These are phyloP conservation scores for Marisa cornuarietis DNA, from an alignment of 1,140 invertebrate species.

Conservation along the genomic window DNA sequence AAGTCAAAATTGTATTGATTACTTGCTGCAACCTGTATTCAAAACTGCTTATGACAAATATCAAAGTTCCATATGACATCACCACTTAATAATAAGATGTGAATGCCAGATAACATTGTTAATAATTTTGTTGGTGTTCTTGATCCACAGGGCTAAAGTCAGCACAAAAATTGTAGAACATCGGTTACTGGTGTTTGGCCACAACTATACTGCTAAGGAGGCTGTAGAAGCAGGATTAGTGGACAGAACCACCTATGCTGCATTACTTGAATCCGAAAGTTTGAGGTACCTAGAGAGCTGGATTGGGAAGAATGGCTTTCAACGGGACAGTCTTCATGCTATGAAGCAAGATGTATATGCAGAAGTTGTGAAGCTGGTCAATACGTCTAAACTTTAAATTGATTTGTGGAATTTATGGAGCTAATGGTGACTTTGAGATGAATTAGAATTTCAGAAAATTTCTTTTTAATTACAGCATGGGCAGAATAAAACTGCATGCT, in stretches of 20 bases:
- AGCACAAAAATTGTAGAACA: background rate
- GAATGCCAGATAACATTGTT: no score
- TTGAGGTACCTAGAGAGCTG: background rate
- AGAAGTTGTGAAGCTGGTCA: background rate
- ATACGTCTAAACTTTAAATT: background rate
- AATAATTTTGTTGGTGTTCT: background rate
- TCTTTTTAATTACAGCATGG: no score
- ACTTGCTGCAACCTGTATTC: background rate
- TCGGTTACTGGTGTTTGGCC: constrained; percentile 19
- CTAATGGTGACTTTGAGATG: no score
- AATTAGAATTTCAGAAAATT: no score
- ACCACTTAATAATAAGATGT: no score
- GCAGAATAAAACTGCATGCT: no score
- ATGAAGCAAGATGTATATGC: constrained; percentile 29
- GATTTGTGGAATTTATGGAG: no score
- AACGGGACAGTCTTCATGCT: constrained; percentile 14
- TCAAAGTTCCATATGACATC: no score
- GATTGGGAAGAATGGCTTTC: constrained; percentile 7
- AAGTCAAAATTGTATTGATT: background rate
- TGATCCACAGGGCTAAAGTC: constrained; percentile 20
- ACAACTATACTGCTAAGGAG: constrained; percentile 24
- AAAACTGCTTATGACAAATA: no score
- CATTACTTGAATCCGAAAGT: background rate
- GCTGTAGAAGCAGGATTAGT: constrained; percentile 22
- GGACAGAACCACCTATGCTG: background rate